Evolutionary conservation across 2,113 vertebrate genomes (phyloP).

Genomic region (Peucedramus taeniatus): DNA sequence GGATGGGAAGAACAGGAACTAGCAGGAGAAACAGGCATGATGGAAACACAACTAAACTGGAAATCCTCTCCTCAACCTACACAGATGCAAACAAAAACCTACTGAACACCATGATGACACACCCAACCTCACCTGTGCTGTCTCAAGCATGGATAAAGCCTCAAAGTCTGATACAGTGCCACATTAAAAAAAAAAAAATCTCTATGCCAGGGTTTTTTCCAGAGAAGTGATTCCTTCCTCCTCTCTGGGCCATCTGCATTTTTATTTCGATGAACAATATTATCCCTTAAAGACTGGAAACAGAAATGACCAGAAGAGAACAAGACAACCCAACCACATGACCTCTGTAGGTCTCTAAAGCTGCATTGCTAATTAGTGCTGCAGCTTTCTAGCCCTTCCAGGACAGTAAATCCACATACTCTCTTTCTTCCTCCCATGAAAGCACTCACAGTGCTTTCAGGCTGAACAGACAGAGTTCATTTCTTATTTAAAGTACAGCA

Average conservation of each 20-base stretch:
- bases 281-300: neutral
- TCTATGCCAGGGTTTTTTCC: neutral
- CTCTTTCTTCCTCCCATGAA: neutral
- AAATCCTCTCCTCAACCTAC: neutral
- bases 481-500: slow-evolving; percentile 3
- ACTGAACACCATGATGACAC: neutral
- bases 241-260: neutral
- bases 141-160: neutral
- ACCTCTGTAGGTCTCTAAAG: neutral
- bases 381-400: neutral
- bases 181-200: neutral
- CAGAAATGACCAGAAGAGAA: neutral
- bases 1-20: neutral
- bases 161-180: neutral
- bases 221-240: neutral
- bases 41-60: neutral
- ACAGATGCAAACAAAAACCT: neutral
- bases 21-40: neutral
- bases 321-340: neutral
- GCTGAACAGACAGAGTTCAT: neutral
- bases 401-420: neutral
- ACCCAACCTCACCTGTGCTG: neutral
- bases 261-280: neutral
- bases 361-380: neutral
- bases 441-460: neutral